Evolutionary conservation across 2,797 vertebrate species (phyloP), one percentile per base, ranked within the genome.

Genomic region (Diglossa cyanea): DNA sequence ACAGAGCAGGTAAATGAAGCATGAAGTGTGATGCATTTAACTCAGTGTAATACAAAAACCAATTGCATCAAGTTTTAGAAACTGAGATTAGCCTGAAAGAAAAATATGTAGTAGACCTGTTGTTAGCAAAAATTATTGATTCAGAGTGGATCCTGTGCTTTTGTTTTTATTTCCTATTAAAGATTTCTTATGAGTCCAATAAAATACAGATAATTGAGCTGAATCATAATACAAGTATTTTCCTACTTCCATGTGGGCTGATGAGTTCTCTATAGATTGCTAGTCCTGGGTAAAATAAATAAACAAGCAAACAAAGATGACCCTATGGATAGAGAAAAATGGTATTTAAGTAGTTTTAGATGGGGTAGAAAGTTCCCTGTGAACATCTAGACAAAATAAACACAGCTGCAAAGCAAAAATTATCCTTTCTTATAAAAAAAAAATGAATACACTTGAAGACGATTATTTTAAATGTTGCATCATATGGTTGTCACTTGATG

Each of bases 11-110:
- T 65, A 65, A 80, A 83, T 35, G 57, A 90, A 84, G 13, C n/a
- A 45, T 37, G 19, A 68, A 76, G 9, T 19, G 33, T 74, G n/a
- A 53, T 35, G 17, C 7, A 71, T 73, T 80, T 74, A 77, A 45
- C 24, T 61, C 4, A 3, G 13, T 48, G 57, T 13, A 65, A 50
- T 40, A 33, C 2, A 76, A 74, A 83, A 66, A 0, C 0, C 11
- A 45, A 8, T 63, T 74, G 2, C 28, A 63, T 86, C 17, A 61
- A 40, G 14, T 53, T 90, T 74, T 65, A 65, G n/a, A 74, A 77
- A 65, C 4, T 39, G 45, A 63, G 17, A 63, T 63, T 44, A 81
- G 2, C 18, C 35, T 53, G 39, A 60, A 85, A 77, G 13, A 71
- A 86, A 57, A 75, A 42, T 6, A 57, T 67, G 23, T 57, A 30